Conservation (phyloP, 2,797 vertebrate species). For the Macropodus opercularis region DNA sequence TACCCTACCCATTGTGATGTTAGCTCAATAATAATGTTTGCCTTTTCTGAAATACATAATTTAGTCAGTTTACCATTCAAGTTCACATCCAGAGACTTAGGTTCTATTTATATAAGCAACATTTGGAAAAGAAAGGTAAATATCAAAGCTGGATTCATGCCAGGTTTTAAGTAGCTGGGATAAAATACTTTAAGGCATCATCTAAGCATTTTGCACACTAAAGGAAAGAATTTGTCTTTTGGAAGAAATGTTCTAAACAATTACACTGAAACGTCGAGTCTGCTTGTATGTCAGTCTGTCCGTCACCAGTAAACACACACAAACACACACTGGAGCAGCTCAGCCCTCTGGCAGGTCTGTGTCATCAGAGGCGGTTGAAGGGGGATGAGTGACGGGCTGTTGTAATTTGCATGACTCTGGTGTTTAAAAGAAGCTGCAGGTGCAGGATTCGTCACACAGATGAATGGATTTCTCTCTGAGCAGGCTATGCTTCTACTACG, state of each 20-base stretch:
- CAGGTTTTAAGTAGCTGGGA: constrained; percentile 76
- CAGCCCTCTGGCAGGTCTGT: constrained; percentile 64
- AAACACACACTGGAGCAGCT: constrained; percentile 35
- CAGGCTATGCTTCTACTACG: constrained; percentile 29
- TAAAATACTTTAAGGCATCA: neutral
- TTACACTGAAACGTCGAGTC: constrained; percentile 14
- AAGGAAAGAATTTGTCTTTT: constrained; percentile 9
- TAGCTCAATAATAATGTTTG: constrained; percentile 54
- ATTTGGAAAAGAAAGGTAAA: constrained; percentile 72
- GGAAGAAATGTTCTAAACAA: constrained; percentile 7
- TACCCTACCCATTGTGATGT: neutral
- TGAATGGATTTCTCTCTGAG: constrained; percentile 56
- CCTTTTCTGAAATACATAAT: neutral
- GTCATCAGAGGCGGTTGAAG: constrained; percentile 64
- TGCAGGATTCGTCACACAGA: constrained; percentile 68
- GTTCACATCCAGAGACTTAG: constrained; percentile 57
- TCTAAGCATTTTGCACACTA: neutral
- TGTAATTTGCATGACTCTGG: constrained; percentile 76
- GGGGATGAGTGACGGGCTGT: constrained; percentile 67
- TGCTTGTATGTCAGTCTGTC: constrained; percentile 10
- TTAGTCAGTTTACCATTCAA: neutral
- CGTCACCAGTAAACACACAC: constrained; percentile 20
- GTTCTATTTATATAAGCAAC: constrained; percentile 30
- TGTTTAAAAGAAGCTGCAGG: constrained; percentile 76
- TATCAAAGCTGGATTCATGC: constrained; percentile 86